phyloP scores from a whole-genome alignment of 2,113 vertebrate species.

The Conger conger region DNA sequence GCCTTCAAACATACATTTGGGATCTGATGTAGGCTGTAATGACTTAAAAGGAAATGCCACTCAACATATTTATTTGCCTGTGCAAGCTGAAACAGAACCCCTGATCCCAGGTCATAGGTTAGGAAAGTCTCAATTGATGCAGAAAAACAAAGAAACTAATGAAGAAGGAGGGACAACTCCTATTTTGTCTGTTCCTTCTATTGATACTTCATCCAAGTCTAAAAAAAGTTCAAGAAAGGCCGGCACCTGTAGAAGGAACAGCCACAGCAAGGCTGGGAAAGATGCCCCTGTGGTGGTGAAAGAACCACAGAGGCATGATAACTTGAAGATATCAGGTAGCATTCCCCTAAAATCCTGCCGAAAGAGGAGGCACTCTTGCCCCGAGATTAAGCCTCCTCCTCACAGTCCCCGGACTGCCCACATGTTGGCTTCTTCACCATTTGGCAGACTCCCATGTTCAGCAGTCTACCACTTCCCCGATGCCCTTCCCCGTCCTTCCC shows the following conservation, averaged over 20 bases:
- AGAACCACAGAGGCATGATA: constrained; percentile 38
- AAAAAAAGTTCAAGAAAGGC: neutral
- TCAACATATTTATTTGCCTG: neutral
- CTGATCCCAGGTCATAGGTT: neutral
- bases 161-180: neutral
- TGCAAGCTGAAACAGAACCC: neutral
- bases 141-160: neutral
- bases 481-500: constrained; percentile 31
- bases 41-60: neutral
- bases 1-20: neutral
- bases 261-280: neutral
- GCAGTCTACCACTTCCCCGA: constrained; percentile 33
- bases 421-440: constrained; percentile 30
- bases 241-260: neutral
- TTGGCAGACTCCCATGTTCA: constrained; percentile 40
- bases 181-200: neutral
- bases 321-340: neutral
- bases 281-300: neutral
- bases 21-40: neutral
- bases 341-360: constrained; percentile 43
- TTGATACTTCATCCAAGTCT: neutral
- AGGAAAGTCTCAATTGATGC: neutral
- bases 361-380: constrained; percentile 77
- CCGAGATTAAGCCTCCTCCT: constrained; percentile 59
- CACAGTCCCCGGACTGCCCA: constrained; percentile 39